Percentiles rank a stretch among this genome's conserved stretches.
These are phyloP conservation scores for Antechinus stuartii DNA, from an alignment of 2,113 vertebrate species.

Conservation along the genomic window DNA sequence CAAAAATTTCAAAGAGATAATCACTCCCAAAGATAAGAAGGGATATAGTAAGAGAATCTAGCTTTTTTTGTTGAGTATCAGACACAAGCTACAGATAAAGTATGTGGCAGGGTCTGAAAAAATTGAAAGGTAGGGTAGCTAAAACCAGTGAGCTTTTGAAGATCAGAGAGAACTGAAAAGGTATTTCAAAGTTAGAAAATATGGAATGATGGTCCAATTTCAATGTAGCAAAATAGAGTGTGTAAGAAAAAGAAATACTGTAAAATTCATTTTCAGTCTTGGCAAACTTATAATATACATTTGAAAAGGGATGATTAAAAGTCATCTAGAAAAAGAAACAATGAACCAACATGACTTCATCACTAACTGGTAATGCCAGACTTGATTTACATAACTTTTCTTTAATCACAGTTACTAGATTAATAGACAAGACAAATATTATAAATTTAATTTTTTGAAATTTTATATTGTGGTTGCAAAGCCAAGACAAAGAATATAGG, in stretches of 20 bases:
- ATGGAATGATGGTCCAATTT: neutral
- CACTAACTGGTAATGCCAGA: neutral
- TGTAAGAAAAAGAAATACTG: neutral
- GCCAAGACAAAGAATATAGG: too few species aligned
- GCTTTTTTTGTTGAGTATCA: neutral
- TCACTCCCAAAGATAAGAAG: neutral
- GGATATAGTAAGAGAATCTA: neutral
- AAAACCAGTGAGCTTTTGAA: neutral
- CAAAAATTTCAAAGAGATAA: neutral
- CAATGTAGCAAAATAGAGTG: neutral
- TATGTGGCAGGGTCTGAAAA: neutral
- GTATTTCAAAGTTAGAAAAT: neutral
- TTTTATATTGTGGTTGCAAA: too few species aligned
- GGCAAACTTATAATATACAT: neutral
- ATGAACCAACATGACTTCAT: neutral
- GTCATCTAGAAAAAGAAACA: neutral
- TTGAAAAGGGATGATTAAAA: neutral
- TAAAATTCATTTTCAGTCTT: neutral
- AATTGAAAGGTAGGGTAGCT: neutral
- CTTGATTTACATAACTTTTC: neutral
- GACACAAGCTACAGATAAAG: neutral
- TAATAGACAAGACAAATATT: too few species aligned
- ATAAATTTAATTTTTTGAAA: too few species aligned
- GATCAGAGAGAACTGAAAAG: neutral
- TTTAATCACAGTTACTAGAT: too few species aligned